These are phyloP conservation scores for Sapajus apella DNA, from an alignment of 2,113 vertebrate genomes.

Conservation along the genomic window DNA sequence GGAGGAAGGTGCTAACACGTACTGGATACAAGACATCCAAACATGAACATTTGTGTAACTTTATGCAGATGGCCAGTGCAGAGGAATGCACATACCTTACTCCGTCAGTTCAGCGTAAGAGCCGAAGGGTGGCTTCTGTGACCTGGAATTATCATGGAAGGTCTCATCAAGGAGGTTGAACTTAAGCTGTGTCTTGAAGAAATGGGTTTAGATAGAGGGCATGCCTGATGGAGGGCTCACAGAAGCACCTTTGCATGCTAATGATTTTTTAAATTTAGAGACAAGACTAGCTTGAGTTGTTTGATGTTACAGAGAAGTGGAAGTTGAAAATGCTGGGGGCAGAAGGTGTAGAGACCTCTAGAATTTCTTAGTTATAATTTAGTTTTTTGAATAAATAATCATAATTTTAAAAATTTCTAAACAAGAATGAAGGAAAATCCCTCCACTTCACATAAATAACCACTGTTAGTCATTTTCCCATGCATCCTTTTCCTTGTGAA, in stretches of 20 bases:
- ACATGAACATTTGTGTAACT: background rate
- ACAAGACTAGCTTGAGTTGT: background rate
- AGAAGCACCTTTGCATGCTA: background rate
- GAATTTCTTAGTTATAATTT: conserved; percentile 4
- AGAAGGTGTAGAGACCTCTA: background rate
- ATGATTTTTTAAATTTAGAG: background rate
- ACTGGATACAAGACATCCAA: background rate
- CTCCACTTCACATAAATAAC: background rate
- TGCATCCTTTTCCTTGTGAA: background rate
- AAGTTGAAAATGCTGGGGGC: background rate
- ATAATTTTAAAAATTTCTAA: background rate
- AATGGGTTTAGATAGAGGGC: background rate
- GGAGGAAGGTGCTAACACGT: background rate
- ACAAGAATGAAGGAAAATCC: background rate
- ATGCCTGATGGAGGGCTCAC: background rate
- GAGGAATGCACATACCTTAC: accelerated
- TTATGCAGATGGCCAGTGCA: background rate
- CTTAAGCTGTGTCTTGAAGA: background rate
- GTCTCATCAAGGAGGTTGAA: background rate
- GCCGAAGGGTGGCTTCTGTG: accelerated
- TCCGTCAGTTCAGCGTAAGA: background rate
- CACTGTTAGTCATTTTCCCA: background rate
- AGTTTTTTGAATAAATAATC: background rate
- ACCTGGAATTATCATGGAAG: background rate
- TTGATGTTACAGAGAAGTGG: background rate